Evolutionary conservation across 2,888 invertebrate species (phyloP).

Genomic region (Hylaea fasciaria): DNA sequence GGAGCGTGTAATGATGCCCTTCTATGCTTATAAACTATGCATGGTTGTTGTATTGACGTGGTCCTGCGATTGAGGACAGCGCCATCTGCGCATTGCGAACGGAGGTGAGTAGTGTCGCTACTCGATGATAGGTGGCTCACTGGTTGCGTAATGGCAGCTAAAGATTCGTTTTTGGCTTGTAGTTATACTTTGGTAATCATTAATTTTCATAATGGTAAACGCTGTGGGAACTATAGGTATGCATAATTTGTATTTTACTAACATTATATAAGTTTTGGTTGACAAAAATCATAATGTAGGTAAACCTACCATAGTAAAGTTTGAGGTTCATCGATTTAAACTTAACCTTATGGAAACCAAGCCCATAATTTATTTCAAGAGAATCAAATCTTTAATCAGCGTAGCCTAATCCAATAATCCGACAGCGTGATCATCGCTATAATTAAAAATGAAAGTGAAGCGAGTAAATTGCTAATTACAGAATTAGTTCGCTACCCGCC

Average conservation of each 20-base stretch:
- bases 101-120: slow-evolving; percentile 45
- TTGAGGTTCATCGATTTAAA: too few species aligned
- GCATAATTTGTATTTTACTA: too few species aligned
- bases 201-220: too few species aligned
- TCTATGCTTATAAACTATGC: slow-evolving; percentile 71
- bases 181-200: too few species aligned
- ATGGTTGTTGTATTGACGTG: slow-evolving; percentile 67
- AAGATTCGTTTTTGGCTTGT: too few species aligned
- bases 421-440: slow-evolving; percentile 13
- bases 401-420: slow-evolving; percentile 3
- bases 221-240: too few species aligned
- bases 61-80: slow-evolving; percentile 50
- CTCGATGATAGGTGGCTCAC: slow-evolving; percentile 53
- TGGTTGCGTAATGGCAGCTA: slow-evolving; percentile 10
- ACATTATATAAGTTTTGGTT: too few species aligned
- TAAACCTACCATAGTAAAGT: too few species aligned
- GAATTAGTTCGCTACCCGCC: slow-evolving; percentile 45
- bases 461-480: slow-evolving; percentile 9
- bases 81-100: slow-evolving; percentile 60
- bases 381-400: background rate
- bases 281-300: too few species aligned
- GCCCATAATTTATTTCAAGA: too few species aligned
- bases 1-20: slow-evolving; percentile 71
- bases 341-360: too few species aligned
- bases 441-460: slow-evolving; percentile 11